A percentile compares a stretch with the other conserved stretches of the same genome.
Evolutionary conservation across 2,888 invertebrate species (phyloP).

Genomic region (Chorisops tibialis): DNA sequence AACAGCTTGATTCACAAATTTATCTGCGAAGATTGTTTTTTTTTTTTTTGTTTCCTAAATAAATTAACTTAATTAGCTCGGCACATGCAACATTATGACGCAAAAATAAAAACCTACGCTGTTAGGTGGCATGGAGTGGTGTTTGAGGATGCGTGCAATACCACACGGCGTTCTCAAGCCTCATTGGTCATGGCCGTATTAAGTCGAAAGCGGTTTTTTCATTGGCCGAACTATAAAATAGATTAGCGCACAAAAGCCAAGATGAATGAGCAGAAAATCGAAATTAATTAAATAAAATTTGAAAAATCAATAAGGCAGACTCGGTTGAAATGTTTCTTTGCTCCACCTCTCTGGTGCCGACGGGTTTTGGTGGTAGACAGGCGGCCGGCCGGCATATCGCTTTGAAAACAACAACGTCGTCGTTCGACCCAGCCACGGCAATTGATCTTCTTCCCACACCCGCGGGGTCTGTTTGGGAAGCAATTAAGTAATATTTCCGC

Average conservation of each 20-base stretch:
- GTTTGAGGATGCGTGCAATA: background rate
- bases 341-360: background rate
- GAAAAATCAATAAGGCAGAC: slow-evolving; percentile 19
- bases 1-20: slow-evolving; percentile 10
- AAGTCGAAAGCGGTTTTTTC: slow-evolving; percentile 4
- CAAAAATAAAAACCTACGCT: background rate
- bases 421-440: background rate
- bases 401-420: too few species aligned
- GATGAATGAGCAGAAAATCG: slow-evolving; percentile 12
- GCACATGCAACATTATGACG: background rate
- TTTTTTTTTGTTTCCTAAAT: too few species aligned
- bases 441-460: slow-evolving; percentile 18
- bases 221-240: slow-evolving; percentile 5
- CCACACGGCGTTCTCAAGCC: slow-evolving; percentile 4
- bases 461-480: slow-evolving; percentile 45
- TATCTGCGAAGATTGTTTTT: background rate
- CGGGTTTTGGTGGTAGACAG: background rate
- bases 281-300: slow-evolving; percentile 17
- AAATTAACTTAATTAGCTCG: slow-evolving; percentile 17
- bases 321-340: background rate
- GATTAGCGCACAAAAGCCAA: slow-evolving; percentile 14
- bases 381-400: background rate
- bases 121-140: too few species aligned
- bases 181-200: slow-evolving; percentile 22
- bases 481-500: slow-evolving; percentile 53